Evolutionary conservation across 2,888 invertebrate genomes (phyloP).

Genomic region (Lissonota sp.): DNA sequence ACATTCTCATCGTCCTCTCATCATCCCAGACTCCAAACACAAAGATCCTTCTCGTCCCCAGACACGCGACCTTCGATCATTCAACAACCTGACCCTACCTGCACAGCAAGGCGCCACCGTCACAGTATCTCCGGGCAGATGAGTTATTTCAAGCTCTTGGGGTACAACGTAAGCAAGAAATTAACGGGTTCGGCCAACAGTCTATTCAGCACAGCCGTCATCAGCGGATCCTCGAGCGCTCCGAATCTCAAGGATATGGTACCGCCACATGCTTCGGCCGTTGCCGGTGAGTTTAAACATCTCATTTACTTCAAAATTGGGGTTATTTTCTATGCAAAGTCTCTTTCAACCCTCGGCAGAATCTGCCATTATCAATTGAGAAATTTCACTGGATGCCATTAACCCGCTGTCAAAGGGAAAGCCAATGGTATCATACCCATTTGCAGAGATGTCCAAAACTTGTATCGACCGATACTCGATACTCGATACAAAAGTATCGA

Average conservation of each 20-base stretch:
- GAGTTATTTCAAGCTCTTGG: conserved; percentile 96
- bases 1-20: conserved; percentile 65
- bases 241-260: conserved; percentile 96
- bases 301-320: too few relatives aligned
- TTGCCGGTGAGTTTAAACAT: conserved; percentile 87
- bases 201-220: conserved; percentile 97
- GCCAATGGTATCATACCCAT: too few relatives aligned
- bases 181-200: conserved; percentile 90
- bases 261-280: conserved; percentile 89
- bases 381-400: too few relatives aligned
- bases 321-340: too few relatives aligned
- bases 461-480: too few relatives aligned
- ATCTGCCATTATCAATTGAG: too few relatives aligned
- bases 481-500: too few relatives aligned
- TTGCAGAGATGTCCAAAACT: too few relatives aligned
- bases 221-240: conserved; percentile 96
- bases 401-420: too few relatives aligned
- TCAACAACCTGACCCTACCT: conserved; percentile 83
- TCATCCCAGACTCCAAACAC: conserved; percentile 78
- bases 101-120: conserved; percentile 92
- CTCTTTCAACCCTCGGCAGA: too few relatives aligned
- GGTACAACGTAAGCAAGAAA: conserved; percentile 90
- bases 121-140: conserved; percentile 98
- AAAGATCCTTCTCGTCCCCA: conserved; percentile 82
- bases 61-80: conserved; percentile 82